phyloP scores from a whole-genome alignment of 2,797 vertebrate species.

The Dallia pectoralis region DNA sequence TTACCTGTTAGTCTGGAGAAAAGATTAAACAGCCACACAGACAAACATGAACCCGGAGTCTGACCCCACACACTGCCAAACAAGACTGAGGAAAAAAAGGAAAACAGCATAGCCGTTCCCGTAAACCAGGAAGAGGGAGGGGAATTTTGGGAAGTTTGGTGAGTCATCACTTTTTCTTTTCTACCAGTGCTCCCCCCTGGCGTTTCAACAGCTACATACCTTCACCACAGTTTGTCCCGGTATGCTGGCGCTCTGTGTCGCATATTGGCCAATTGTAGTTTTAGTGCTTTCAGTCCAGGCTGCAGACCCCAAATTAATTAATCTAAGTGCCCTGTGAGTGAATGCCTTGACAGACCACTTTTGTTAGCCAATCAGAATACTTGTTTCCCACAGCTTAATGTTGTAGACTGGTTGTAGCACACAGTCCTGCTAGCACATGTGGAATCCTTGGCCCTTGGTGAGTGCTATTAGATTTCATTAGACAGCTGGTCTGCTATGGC shows the following conservation, averaged over 20 bases:
- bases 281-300: too few relatives aligned
- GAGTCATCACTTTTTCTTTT: conserved; percentile 82
- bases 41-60: conserved; percentile 65
- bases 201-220: conserved; percentile 46
- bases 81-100: conserved; percentile 55
- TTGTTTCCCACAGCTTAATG: too few relatives aligned
- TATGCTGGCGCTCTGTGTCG: conserved; percentile 43
- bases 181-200: conserved; percentile 44
- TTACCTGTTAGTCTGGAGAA: conserved; percentile 48
- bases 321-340: too few relatives aligned
- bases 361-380: too few relatives aligned
- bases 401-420: too few relatives aligned
- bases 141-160: conserved; percentile 79
- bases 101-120: conserved; percentile 75
- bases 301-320: too few relatives aligned
- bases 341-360: too few relatives aligned
- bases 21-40: conserved; percentile 62
- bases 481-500: too few relatives aligned
- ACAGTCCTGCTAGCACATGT: too few relatives aligned
- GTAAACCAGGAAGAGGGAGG: conserved; percentile 71
- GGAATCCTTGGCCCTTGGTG: too few relatives aligned
- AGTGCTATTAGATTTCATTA: too few relatives aligned
- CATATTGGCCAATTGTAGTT: conserved; percentile 37
- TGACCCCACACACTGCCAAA: conserved; percentile 67
- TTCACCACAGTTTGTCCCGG: conserved; percentile 52